Conservation (phyloP, 37 sponge, comb jelly and placozoan species). For the Diacarnus erythraeanus region DNA sequence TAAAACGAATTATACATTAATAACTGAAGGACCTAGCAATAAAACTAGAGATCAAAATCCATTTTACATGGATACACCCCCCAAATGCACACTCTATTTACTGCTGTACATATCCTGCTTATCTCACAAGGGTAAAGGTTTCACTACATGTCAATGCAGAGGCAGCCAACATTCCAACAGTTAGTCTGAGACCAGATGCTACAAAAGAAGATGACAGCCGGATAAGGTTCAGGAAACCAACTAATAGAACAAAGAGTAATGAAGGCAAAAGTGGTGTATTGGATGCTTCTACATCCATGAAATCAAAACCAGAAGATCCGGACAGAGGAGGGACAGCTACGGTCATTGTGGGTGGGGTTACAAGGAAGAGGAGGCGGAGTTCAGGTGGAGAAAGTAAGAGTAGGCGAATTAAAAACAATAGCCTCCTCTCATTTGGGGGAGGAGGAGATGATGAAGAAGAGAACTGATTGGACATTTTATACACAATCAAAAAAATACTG, state of each 20-base stretch:
- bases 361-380: neutral
- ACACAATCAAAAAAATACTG: no score
- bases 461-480: neutral
- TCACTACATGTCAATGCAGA: no score
- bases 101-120: no score
- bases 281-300: conserved; percentile 31
- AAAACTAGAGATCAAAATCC: no score
- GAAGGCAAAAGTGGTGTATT: conserved; percentile 25
- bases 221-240: conserved; percentile 46
- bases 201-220: neutral
- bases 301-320: neutral
- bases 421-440: conserved; percentile 62
- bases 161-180: neutral
- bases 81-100: no score
- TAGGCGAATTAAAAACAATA: conserved; percentile 38
- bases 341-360: neutral
- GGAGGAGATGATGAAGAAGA: conserved; percentile 39
- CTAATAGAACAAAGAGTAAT: conserved; percentile 37
- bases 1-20: no score
- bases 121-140: no score
- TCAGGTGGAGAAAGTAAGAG: conserved; percentile 10
- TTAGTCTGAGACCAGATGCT: neutral
- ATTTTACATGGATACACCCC: no score
- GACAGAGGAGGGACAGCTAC: neutral
- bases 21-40: no score